Conservation (phyloP, 2,797 vertebrate species). For the Poecilia gillii region DNA sequence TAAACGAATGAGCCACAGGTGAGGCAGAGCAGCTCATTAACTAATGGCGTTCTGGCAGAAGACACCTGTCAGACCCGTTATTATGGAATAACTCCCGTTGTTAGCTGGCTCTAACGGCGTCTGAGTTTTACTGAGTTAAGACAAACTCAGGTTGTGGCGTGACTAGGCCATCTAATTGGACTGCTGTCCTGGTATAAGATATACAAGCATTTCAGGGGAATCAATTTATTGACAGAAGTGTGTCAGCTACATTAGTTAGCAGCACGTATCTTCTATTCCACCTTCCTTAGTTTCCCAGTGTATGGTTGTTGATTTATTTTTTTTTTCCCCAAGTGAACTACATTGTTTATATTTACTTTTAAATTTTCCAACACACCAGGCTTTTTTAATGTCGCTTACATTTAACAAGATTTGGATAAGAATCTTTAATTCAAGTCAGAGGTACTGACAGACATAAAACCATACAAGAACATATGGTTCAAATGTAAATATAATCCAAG, state of each 20-base stretch:
- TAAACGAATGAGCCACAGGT: conserved; percentile 56
- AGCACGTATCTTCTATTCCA: not conserved
- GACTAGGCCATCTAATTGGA: conserved; percentile 2
- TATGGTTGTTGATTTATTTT: not conserved
- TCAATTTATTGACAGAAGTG: conserved; percentile 8
- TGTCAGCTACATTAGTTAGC: not conserved
- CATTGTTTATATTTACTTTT: not conserved
- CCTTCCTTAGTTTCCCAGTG: not conserved
- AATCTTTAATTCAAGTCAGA: not conserved
- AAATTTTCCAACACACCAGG: not conserved
- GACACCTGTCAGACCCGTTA: conserved; percentile 21
- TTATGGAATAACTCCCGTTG: conserved; percentile 5
- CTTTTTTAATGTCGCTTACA: not conserved
- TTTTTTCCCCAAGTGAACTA: not conserved
- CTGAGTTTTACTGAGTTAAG: conserved; percentile 12
- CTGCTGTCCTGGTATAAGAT: conserved; percentile 6
- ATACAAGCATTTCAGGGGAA: conserved; percentile 3
- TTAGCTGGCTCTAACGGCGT: conserved; percentile 2
- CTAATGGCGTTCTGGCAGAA: conserved; percentile 34
- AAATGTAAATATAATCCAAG: not conserved
- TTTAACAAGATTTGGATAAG: not conserved
- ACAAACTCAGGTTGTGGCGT: not conserved
- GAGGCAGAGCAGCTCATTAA: conserved; percentile 54
- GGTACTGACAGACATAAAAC: not conserved
- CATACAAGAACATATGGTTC: not conserved